Evolutionary conservation across 2,888 invertebrate species (phyloP).

Genomic region (Ctenicera cuprea): DNA sequence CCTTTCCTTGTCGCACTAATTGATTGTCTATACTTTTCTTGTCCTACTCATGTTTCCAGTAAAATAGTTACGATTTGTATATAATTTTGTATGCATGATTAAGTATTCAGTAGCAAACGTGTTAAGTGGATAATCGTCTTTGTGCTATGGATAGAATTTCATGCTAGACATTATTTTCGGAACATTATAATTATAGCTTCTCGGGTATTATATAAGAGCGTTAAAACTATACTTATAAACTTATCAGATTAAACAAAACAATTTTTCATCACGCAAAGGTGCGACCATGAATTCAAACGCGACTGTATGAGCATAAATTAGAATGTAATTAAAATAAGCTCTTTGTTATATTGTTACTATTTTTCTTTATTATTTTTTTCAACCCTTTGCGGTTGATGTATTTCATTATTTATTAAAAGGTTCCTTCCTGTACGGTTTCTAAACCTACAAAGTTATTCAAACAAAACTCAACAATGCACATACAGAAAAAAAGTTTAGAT

Average conservation of each 20-base stretch:
- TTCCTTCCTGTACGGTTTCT: too few relatives aligned
- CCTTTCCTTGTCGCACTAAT: too few relatives aligned
- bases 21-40: too few relatives aligned
- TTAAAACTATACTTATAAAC: slow-evolving; percentile 20
- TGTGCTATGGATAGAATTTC: background rate
- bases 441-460: background rate
- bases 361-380: background rate
- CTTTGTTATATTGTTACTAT: too few relatives aligned
- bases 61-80: too few relatives aligned
- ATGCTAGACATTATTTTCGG: background rate
- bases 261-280: slow-evolving; percentile 19
- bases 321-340: slow-evolving; percentile 5
- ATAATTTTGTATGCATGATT: too few relatives aligned
- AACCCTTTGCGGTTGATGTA: background rate
- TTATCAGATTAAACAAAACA: slow-evolving; percentile 18
- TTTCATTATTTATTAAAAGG: too few relatives aligned
- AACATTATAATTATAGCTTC: background rate
- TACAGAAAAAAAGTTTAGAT: background rate
- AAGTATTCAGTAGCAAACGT: too few relatives aligned
- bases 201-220: background rate
- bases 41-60: too few relatives aligned
- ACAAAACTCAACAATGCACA: background rate
- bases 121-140: background rate
- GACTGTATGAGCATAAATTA: slow-evolving; percentile 25
- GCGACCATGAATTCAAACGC: slow-evolving; percentile 4